Conservation (phyloP, 2,113 vertebrate species). For the Rattus rattus region DNA sequence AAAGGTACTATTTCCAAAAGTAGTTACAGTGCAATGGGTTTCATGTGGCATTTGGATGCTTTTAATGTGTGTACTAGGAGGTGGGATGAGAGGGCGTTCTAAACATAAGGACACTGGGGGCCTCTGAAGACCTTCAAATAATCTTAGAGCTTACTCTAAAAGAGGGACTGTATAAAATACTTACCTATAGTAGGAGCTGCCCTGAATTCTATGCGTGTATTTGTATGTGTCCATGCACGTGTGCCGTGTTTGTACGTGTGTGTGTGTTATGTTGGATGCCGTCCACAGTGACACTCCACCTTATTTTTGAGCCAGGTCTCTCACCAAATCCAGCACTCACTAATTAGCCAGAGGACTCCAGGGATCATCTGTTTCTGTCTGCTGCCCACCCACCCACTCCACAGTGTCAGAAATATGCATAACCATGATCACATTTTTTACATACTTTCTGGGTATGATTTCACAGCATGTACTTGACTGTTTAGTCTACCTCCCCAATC, state of each 20-base stretch:
- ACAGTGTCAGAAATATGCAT: not conserved
- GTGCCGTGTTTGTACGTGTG: not conserved
- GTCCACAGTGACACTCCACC: not conserved
- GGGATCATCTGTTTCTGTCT: not conserved
- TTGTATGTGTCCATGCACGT: not conserved
- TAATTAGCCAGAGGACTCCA: not conserved
- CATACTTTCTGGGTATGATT: too few relatives aligned
- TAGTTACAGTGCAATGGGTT: not conserved
- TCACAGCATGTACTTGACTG: not conserved
- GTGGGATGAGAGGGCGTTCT: not conserved
- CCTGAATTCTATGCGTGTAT: not conserved
- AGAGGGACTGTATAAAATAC: not conserved
- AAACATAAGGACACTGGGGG: not conserved
- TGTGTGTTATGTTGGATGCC: not conserved
- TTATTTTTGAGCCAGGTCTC: not conserved
- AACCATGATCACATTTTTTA: not conserved
- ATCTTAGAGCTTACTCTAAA: not conserved
- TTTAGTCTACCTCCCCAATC: not conserved
- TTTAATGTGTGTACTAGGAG: not conserved
- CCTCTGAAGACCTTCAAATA: constrained; percentile 20
- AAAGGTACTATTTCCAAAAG: not conserved
- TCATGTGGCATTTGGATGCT: not conserved
- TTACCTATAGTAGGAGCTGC: not conserved
- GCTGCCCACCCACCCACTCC: too few relatives aligned
- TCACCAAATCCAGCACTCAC: not conserved